Evolutionary conservation across 2,797 vertebrate genomes (phyloP).

Genomic region (Paguma larvata): DNA sequence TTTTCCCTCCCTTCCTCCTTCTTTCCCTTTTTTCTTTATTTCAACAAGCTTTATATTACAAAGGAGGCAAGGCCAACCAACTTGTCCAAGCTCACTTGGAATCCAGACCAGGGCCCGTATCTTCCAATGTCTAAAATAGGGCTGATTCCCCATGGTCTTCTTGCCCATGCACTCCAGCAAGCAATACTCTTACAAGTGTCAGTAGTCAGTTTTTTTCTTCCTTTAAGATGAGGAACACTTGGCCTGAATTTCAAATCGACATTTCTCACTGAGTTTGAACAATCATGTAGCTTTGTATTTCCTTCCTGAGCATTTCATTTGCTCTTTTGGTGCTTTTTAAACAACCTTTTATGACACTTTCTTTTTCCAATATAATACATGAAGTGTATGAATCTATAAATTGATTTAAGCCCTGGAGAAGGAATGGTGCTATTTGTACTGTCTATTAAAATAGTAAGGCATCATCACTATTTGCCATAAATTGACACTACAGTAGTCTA

Average conservation of each 20-base stretch:
- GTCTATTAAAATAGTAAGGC: conserved; percentile 47
- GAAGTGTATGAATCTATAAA: conserved; percentile 64
- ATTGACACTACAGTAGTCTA: background rate
- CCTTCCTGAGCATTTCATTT: conserved; percentile 32
- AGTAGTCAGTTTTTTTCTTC: background rate
- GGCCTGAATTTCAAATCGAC: conserved; percentile 5
- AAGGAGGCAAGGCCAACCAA: background rate
- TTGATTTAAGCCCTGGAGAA: conserved; percentile 67
- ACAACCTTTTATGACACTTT: conserved; percentile 48
- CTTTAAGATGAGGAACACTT: background rate
- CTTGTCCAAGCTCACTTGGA: background rate
- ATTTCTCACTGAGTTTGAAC: conserved; percentile 48
- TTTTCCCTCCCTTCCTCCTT: background rate
- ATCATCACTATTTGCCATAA: conserved; percentile 9
- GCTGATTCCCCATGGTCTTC: background rate
- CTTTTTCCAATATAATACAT: background rate
- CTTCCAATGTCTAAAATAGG: conserved; percentile 5
- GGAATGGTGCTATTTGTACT: conserved; percentile 20
- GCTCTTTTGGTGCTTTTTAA: conserved; percentile 54
- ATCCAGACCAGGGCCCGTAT: background rate
- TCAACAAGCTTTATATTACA: background rate
- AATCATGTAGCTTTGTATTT: conserved; percentile 20
- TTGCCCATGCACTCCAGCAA: conserved; percentile 15
- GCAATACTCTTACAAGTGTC: conserved; percentile 6
- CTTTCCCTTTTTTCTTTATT: background rate